Evolutionary conservation across 2,888 invertebrate species (phyloP).

Genomic region (Euplexia lucipara): DNA sequence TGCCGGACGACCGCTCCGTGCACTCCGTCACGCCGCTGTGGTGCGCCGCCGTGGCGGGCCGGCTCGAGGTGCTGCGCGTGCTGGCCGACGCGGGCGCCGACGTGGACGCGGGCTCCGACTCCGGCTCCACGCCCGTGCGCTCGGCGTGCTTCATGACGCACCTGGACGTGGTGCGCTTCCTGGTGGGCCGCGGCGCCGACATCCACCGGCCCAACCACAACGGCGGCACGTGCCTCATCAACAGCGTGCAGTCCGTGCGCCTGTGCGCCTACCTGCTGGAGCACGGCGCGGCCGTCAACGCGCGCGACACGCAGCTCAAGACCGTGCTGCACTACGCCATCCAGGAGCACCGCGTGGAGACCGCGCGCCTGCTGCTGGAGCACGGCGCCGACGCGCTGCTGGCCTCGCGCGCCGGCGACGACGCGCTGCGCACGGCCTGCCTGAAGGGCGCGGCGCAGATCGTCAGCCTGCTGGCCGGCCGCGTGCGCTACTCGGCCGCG

Average conservation of each 20-base stretch:
- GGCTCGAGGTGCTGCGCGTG: constrained; percentile 94
- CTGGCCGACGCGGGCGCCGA: constrained; percentile 95
- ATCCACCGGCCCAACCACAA: constrained; percentile 96
- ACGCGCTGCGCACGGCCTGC: constrained; percentile 96
- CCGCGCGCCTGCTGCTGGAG: constrained; percentile 95
- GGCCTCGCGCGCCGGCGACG: constrained; percentile 95
- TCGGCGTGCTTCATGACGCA: constrained; percentile 98
- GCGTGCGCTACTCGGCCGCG: constrained; percentile 92
- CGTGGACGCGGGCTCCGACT: constrained; percentile 96
- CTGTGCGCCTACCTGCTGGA: constrained; percentile 95
- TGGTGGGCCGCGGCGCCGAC: constrained; percentile 95
- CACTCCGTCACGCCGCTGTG: constrained; percentile 97
- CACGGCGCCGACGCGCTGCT: constrained; percentile 95
- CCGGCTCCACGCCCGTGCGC: constrained; percentile 97
- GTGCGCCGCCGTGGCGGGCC: constrained; percentile 97
- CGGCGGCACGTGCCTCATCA: constrained; percentile 98
- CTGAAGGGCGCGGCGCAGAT: constrained; percentile 93
- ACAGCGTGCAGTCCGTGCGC: constrained; percentile 96
- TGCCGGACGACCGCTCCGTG: constrained; percentile 94
- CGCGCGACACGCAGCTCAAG: constrained; percentile 97
- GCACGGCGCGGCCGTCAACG: constrained; percentile 95
- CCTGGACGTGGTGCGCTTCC: constrained; percentile 94
- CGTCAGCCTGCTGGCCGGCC: constrained; percentile 91
- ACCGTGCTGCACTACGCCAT: constrained; percentile 98
- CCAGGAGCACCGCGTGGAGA: constrained; percentile 94